These are phyloP conservation scores for Heliconius eleuchia DNA, from an alignment of 1,140 invertebrate genomes.

Conservation along the genomic window DNA sequence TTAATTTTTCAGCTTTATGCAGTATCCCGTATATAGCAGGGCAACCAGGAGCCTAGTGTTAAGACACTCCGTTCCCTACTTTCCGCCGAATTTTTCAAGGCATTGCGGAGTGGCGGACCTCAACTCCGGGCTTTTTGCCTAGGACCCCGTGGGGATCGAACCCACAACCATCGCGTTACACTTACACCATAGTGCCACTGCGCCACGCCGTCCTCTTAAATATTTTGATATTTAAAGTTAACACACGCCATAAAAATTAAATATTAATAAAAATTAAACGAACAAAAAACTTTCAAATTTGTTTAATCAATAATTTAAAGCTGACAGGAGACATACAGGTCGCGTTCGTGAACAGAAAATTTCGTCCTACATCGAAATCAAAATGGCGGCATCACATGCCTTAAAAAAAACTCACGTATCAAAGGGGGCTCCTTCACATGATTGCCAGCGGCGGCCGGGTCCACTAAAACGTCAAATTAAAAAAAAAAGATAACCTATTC, in stretches of 20 bases:
- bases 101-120: too few species aligned
- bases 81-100: too few species aligned
- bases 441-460: constrained; percentile 30
- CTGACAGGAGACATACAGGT: constrained; percentile 69
- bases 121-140: too few species aligned
- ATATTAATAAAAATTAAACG: constrained; percentile 51
- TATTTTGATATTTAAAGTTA: too few species aligned
- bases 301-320: constrained; percentile 81
- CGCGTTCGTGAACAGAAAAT: constrained; percentile 56
- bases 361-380: constrained; percentile 42
- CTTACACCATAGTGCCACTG: too few species aligned
- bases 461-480: constrained; percentile 36
- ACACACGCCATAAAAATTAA: constrained; percentile 43
- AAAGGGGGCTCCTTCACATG: constrained; percentile 30
- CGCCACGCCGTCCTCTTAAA: too few species aligned
- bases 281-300: constrained; percentile 67
- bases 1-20: too few species aligned
- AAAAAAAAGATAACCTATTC: constrained; percentile 6
- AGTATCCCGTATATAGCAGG: too few species aligned
- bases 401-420: constrained; percentile 39
- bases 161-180: too few species aligned
- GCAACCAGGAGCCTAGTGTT: too few species aligned
- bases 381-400: constrained; percentile 53
- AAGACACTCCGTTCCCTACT: too few species aligned
- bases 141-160: too few species aligned